Conservation (phyloP, 2,797 vertebrate genomes). For the Acanthurus lineatus region DNA sequence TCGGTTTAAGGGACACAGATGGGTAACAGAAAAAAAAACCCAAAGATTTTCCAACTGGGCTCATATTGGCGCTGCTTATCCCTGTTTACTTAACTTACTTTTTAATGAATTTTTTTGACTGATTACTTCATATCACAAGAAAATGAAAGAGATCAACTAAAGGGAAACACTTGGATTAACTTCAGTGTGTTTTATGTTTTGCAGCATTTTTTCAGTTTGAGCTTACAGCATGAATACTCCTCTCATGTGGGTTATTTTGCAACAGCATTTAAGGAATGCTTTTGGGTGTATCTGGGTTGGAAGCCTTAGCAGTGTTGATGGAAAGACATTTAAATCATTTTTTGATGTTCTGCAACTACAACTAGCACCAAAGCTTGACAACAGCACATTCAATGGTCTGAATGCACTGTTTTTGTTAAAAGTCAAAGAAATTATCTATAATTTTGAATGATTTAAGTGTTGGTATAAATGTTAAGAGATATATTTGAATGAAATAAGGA, state of each 20-base stretch:
- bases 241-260: not conserved
- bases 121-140: not conserved
- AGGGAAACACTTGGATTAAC: not conserved
- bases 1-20: not conserved
- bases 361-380: not conserved
- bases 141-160: not conserved
- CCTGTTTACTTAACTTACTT: not conserved
- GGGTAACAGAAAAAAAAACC: not conserved
- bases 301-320: not conserved
- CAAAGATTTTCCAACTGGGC: too few relatives aligned
- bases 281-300: slow-evolving; percentile 20
- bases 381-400: not conserved
- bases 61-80: not conserved
- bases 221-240: not conserved
- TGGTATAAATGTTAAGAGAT: too few relatives aligned
- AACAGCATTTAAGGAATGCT: slow-evolving; percentile 32
- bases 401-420: not conserved
- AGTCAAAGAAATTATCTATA: not conserved
- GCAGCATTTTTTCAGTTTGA: not conserved
- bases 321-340: slow-evolving; percentile 2
- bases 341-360: not conserved
- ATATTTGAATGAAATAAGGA: not conserved
- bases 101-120: not conserved
- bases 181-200: not conserved
- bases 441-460: not conserved